A percentile compares a stretch with the other conserved stretches of the same genome.
Evolutionary conservation across 2,888 invertebrate species (phyloP).

Genomic region (Meteorus cinctellus): DNA sequence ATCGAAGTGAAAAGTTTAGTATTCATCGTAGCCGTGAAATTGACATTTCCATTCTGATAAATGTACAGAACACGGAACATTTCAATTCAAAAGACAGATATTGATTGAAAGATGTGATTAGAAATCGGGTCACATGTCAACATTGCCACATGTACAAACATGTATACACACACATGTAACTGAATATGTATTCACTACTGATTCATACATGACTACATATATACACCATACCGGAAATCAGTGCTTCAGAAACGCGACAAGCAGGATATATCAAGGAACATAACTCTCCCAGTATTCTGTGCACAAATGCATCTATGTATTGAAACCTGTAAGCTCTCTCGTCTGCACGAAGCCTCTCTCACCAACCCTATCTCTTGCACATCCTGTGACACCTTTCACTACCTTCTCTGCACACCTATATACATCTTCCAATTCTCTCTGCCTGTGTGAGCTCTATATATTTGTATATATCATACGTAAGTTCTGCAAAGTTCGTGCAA

Average conservation of each 20-base stretch:
- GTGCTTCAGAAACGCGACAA: neutral
- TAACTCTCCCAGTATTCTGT: neutral
- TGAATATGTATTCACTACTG: neutral
- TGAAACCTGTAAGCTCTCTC: neutral
- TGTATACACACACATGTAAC: neutral
- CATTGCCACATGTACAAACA: neutral
- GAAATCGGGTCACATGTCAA: conserved; percentile 21
- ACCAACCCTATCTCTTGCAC: neutral
- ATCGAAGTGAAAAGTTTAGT: neutral
- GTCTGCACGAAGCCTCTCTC: neutral
- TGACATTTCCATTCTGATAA: neutral
- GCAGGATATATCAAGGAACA: neutral
- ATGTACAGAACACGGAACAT: neutral
- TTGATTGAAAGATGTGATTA: conserved; percentile 4
- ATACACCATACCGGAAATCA: neutral
- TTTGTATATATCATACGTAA: neutral
- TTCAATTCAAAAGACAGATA: neutral
- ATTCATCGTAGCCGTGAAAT: neutral
- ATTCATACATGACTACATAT: neutral
- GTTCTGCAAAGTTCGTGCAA: neutral
- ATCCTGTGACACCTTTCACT: neutral
- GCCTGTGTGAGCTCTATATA: neutral
- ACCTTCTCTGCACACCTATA: neutral
- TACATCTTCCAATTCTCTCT: neutral
- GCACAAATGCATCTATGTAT: neutral